Percentiles rank a stretch among this genome's conserved stretches.
Evolutionary conservation across 1,140 invertebrate genomes (phyloP).

Genomic region (fruit fly (Drosophila melanogaster)): Release_6_plus_ISO1_MT NC_004354.4:18065501-18066000

Average conservation of each 20-base stretch:
- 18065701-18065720: not conserved
- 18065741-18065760: conserved; percentile 85
- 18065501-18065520: conserved; percentile 89
- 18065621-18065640: conserved; percentile 87
- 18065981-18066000: conserved; percentile 70
- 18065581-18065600: conserved; percentile 86
- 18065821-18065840: conserved; percentile 85
- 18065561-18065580: conserved; percentile 87
- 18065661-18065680: conserved; percentile 66
- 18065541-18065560: conserved; percentile 89
- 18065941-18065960: conserved; percentile 18
- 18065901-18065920: conserved; percentile 31
- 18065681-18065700: conserved; percentile 63
- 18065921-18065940: too few species aligned
- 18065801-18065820: conserved; percentile 87
- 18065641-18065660: conserved; percentile 55
- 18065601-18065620: conserved; percentile 88
- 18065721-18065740: too few species aligned
- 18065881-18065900: conserved; percentile 90
- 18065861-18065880: conserved; percentile 92
- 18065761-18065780: conserved; percentile 90
- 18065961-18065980: conserved; percentile 67
- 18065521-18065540: conserved; percentile 88
- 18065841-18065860: conserved; percentile 92
- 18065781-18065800: conserved; percentile 90